Evolutionary conservation across 2,797 vertebrate species (phyloP).

Genomic region (Rhincodon typus): DNA sequence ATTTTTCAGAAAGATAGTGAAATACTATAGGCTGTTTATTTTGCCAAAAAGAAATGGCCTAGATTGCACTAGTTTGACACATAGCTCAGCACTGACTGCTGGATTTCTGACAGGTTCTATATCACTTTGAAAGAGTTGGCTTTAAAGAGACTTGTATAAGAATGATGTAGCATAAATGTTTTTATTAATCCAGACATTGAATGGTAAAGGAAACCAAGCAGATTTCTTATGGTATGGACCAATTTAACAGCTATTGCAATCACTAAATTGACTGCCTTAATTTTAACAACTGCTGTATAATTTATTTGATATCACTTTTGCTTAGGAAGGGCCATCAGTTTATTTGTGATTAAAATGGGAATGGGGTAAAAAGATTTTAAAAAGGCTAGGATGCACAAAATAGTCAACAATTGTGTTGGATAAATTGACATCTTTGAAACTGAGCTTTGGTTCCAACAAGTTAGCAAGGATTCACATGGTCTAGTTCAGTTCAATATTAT

Average conservation of each 20-base stretch:
- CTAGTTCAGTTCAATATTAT: not conserved
- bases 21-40: constrained; percentile 11
- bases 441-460: not conserved
- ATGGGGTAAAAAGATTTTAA: not conserved
- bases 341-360: not conserved
- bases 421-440: not conserved
- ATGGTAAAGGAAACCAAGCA: not conserved
- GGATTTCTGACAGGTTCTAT: not conserved
- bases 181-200: not conserved
- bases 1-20: not conserved
- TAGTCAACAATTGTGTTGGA: not conserved
- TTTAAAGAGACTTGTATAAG: not conserved
- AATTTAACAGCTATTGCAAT: not conserved
- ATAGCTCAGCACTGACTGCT: not conserved
- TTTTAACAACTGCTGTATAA: not conserved
- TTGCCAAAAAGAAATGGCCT: constrained; percentile 12
- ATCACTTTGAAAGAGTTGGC: not conserved
- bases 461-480: not conserved
- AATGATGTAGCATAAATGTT: not conserved
- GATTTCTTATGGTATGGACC: not conserved
- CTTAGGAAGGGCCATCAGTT: not conserved
- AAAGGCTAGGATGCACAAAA: not conserved
- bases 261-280: not conserved
- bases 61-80: constrained; percentile 5
- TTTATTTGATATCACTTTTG: not conserved